Conservation (phyloP, 2,888 invertebrate genomes). For the Dryobota labecula region DNA sequence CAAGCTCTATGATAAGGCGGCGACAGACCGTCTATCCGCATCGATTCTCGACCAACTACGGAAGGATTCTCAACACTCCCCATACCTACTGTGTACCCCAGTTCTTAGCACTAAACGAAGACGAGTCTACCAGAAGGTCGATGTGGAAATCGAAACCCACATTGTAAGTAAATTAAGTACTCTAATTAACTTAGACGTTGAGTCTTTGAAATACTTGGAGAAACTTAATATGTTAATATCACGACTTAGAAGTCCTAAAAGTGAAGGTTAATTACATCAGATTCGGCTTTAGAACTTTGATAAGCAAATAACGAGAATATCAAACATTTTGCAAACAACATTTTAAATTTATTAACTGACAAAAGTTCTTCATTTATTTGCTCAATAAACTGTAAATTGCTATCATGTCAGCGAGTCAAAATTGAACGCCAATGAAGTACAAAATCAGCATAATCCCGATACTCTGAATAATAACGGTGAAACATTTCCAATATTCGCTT, state of each 20-base stretch:
- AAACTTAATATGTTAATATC: conserved; percentile 37
- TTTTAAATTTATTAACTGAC: conserved; percentile 10
- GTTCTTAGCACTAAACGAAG: conserved; percentile 93
- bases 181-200: conserved; percentile 24
- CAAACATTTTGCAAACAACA: conserved; percentile 4
- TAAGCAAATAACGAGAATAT: conserved; percentile 3
- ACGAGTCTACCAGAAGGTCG: conserved; percentile 92
- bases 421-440: conserved; percentile 38
- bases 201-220: conserved; percentile 26
- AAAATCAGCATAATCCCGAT: conserved; percentile 41
- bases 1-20: conserved; percentile 95
- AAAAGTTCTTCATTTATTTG: conserved; percentile 20
- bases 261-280: background rate
- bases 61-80: conserved; percentile 91
- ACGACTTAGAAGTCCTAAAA: background rate
- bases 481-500: conserved; percentile 45
- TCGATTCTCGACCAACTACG: conserved; percentile 92
- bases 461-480: conserved; percentile 36
- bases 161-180: conserved; percentile 92
- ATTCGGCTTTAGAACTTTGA: conserved; percentile 1
- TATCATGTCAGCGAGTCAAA: conserved; percentile 27
- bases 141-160: conserved; percentile 96
- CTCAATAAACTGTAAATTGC: conserved; percentile 24
- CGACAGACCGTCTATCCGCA: conserved; percentile 92
- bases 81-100: conserved; percentile 95